A percentile compares a stretch with the other conserved stretches of the same genome.
Conservation (phyloP, 2,888 invertebrate genomes). For the Andrena dorsata region DNA sequence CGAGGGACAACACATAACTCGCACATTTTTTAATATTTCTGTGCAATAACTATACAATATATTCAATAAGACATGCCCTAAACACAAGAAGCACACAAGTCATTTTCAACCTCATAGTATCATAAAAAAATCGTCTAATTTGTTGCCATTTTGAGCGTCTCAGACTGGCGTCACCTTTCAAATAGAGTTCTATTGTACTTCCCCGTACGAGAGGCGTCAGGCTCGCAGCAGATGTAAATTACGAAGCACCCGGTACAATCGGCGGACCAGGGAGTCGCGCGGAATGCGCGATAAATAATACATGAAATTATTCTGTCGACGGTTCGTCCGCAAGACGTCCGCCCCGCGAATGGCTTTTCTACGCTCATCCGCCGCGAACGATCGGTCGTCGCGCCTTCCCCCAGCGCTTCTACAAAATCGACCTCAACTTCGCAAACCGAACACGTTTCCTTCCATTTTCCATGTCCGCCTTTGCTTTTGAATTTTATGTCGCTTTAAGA, state of each 20-base stretch:
- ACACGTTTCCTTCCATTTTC: not conserved
- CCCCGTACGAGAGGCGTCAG: too few species aligned
- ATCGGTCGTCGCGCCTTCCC: slow-evolving; percentile 38
- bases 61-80: too few species aligned
- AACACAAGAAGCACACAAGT: too few species aligned
- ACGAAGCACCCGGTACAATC: slow-evolving; percentile 41
- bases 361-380: slow-evolving; percentile 35
- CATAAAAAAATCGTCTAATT: not conserved
- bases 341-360: slow-evolving; percentile 53
- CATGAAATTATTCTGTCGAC: slow-evolving; percentile 73
- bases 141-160: too few species aligned
- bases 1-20: too few species aligned
- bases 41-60: too few species aligned
- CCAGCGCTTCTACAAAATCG: slow-evolving; percentile 5
- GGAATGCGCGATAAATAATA: slow-evolving; percentile 76
- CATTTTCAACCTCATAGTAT: too few species aligned
- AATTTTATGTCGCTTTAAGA: not conserved
- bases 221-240: slow-evolving; percentile 12
- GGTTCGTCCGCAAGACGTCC: slow-evolving; percentile 38
- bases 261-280: slow-evolving; percentile 28
- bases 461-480: not conserved
- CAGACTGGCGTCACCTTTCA: too few species aligned
- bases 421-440: not conserved
- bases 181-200: not conserved
- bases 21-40: too few species aligned